phyloP scores from a whole-genome alignment of 2,113 vertebrate species.

The Dicentrarchus labrax region DNA sequence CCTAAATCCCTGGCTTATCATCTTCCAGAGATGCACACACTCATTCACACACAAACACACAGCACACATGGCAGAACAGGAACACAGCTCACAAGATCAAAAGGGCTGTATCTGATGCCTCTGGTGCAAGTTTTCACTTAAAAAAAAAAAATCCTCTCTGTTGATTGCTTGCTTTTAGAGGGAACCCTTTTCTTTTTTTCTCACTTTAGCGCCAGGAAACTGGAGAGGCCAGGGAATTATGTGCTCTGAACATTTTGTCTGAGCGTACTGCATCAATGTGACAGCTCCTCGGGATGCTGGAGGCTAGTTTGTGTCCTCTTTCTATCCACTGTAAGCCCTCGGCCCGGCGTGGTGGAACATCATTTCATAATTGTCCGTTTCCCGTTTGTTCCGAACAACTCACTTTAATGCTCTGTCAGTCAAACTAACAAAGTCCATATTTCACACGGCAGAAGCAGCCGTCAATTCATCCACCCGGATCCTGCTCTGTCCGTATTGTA shows the following conservation, averaged over 20 bases:
- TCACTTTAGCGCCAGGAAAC: conserved; percentile 38
- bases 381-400: conserved; percentile 14
- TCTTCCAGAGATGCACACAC: conserved; percentile 44
- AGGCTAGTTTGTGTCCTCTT: conserved; percentile 64
- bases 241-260: conserved; percentile 65
- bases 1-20: conserved; percentile 71
- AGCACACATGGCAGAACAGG: conserved; percentile 8
- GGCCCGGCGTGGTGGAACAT: neutral
- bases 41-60: neutral
- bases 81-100: conserved; percentile 44
- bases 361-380: conserved; percentile 36
- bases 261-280: conserved; percentile 63
- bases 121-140: conserved; percentile 45
- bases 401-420: conserved; percentile 18
- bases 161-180: conserved; percentile 37
- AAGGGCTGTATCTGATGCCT: conserved; percentile 44
- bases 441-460: neutral
- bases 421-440: conserved; percentile 24
- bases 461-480: neutral
- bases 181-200: conserved; percentile 14
- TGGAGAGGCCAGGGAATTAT: conserved; percentile 42
- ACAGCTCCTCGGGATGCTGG: conserved; percentile 62
- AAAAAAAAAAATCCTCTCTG: conserved; percentile 21
- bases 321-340: conserved; percentile 29
- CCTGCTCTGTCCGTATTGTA: neutral